Evolutionary conservation across 1,140 invertebrate species (phyloP).

Genomic region (Rhopalosiphum padi): DNA sequence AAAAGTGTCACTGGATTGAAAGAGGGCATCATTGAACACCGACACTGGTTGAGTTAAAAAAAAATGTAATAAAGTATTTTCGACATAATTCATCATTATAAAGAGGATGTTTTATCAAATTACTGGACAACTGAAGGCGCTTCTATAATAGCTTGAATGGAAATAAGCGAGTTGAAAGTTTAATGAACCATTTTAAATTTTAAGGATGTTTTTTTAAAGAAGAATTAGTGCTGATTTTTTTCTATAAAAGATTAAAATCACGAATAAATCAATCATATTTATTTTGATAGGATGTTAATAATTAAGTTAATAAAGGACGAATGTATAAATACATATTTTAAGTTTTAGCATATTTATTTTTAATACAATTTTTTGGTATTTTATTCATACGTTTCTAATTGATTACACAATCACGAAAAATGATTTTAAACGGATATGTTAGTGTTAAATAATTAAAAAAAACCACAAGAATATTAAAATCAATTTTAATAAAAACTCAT

Average conservation of each 20-base stretch:
- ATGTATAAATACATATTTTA: background rate
- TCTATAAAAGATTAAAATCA: background rate
- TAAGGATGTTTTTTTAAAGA: background rate
- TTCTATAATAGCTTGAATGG: background rate
- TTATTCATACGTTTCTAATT: background rate
- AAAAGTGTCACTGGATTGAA: background rate
- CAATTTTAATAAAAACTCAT: too few species aligned
- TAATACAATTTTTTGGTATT: background rate
- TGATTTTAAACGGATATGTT: background rate
- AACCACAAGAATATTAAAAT: background rate
- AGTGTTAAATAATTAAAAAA: background rate
- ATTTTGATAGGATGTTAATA: background rate
- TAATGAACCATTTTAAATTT: slow-evolving; percentile 3
- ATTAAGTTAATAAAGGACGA: background rate
- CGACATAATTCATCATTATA: slow-evolving; percentile 7
- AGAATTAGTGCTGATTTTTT: background rate
- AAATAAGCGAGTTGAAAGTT: slow-evolving; percentile 15
- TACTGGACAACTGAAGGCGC: background rate
- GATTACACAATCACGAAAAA: background rate
- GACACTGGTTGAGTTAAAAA: background rate
- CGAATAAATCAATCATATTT: background rate
- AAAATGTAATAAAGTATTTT: slow-evolving; percentile 21
- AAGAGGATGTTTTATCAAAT: background rate
- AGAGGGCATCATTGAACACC: background rate
- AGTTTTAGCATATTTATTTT: background rate